Conservation (phyloP, 2,113 vertebrate genomes). For the Raphicerus campestris region DNA sequence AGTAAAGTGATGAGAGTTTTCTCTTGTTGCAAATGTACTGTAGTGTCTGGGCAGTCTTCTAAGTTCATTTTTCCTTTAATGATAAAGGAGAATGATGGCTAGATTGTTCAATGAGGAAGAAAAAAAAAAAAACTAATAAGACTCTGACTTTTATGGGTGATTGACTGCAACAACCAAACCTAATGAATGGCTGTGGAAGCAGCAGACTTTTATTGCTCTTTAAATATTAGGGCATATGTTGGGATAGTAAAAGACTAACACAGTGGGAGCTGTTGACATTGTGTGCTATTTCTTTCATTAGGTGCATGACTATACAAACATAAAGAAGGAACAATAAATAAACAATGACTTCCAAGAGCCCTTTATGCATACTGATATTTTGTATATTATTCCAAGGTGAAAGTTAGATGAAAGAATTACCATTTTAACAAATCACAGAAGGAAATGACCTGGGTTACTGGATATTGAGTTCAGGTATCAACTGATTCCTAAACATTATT, state of each 20-base stretch:
- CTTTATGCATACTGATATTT: neutral
- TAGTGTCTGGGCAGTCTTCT: slow-evolving; percentile 10
- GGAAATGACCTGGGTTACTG: neutral
- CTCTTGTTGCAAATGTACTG: slow-evolving; percentile 14
- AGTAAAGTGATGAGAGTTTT: neutral
- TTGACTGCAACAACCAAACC: slow-evolving; percentile 24
- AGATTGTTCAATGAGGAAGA: slow-evolving; percentile 17
- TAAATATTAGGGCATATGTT: slow-evolving; percentile 52
- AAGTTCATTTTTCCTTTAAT: slow-evolving; percentile 20
- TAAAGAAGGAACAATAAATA: neutral
- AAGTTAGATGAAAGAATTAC: neutral
- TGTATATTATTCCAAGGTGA: neutral
- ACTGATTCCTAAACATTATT: neutral
- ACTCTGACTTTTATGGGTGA: slow-evolving; percentile 52
- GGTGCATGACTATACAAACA: slow-evolving; percentile 34
- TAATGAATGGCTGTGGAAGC: slow-evolving; percentile 51
- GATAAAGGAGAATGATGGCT: neutral
- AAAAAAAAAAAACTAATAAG: slow-evolving; percentile 32
- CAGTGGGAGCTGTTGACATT: neutral
- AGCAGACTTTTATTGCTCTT: slow-evolving; percentile 56
- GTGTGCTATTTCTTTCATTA: neutral
- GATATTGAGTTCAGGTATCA: neutral
- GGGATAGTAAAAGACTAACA: slow-evolving; percentile 33
- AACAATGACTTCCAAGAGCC: neutral
- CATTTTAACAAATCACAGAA: neutral